Base-by-base conservation (phyloP, 2,888 invertebrate genomes). In the Cheilosia impressa region DNA sequence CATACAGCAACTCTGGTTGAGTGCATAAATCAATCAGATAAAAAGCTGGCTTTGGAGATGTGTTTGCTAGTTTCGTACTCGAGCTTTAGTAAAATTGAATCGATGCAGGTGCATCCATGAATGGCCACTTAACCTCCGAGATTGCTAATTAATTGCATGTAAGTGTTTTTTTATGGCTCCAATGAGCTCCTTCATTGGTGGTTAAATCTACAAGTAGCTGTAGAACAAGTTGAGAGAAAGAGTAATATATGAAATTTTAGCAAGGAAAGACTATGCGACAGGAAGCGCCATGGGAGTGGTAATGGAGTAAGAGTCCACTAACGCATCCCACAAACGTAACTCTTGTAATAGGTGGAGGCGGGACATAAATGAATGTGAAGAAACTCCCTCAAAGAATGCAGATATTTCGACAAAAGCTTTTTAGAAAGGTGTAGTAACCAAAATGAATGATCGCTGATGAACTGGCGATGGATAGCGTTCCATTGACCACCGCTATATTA, bases 11-110 rank as follows among this genome's bases (percentile, higher is more conserved):
- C 19, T 27, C 27, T 55, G 17, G 52, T 41, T 43, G 31, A 71
- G 77, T 72, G 52, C 50, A 65, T 72, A 19, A 78, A 63, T 63
- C 41, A 66, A 66, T 66, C 78, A 43, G 79, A 45, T 65, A 52
- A 52, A 27, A 62, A 22, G n/a, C 15, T 9, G 52, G 24, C 31
- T 52, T 53, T 53, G 41, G 22, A 62, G 62, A 55, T 13, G 43
- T 55, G 55, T 43, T 38, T 13, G 24, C 34, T 31, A 13, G 24
- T 52, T 50, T 53, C 47, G 31, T 38, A 38, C 47, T 52, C 17
- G 17, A 47, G 4, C 53, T 66, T 41, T 41, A 22, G 15, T 17
- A 10, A 10, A 43, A 53, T 22, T 27, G 24, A 17, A 45, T 63
- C 31, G 62, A 34, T 22, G 43, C 63, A 63, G 73, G 60, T 71